Percentiles rank a stretch among this genome's conserved stretches.
Conservation (phyloP, 1,140 invertebrate genomes). For the Neelides sp. region DNA sequence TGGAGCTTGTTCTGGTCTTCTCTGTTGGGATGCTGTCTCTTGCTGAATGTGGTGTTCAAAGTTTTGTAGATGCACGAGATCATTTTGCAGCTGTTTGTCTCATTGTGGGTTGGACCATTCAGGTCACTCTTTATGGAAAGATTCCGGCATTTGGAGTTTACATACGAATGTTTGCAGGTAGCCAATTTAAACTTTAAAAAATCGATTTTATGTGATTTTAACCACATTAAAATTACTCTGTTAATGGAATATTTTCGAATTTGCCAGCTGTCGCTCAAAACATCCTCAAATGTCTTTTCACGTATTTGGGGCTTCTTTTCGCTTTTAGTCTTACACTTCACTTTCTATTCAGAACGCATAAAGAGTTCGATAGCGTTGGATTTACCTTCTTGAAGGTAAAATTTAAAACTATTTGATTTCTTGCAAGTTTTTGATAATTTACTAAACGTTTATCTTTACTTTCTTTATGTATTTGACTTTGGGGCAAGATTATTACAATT, state of each 20-base stretch:
- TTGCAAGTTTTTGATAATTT: no score
- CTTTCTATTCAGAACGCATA: conserved; percentile 30
- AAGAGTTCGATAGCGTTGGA: conserved; percentile 31
- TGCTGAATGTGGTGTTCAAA: conserved; percentile 30
- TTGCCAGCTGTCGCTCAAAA: conserved; percentile 25
- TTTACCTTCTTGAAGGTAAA: conserved; percentile 32
- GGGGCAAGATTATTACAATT: no score
- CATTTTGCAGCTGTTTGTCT: conserved; percentile 32
- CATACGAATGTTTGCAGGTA: conserved; percentile 18
- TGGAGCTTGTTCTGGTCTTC: conserved; percentile 30
- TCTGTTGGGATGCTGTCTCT: conserved; percentile 28
- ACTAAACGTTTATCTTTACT: no score
- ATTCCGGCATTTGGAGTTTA: conserved; percentile 31
- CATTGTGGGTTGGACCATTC: conserved; percentile 31
- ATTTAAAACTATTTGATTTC: background rate
- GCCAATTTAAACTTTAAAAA: no score
- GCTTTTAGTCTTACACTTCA: conserved; percentile 31
- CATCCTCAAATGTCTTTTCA: conserved; percentile 31
- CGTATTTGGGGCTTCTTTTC: conserved; percentile 30
- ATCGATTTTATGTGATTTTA: background rate
- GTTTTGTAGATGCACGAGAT: conserved; percentile 30
- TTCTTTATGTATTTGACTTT: no score
- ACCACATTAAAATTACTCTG: background rate
- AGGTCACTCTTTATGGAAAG: conserved; percentile 31
- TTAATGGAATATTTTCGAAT: no score